phyloP scores from a whole-genome alignment of 2,113 vertebrate species.

The Rhinopomastus cyanomelas region DNA sequence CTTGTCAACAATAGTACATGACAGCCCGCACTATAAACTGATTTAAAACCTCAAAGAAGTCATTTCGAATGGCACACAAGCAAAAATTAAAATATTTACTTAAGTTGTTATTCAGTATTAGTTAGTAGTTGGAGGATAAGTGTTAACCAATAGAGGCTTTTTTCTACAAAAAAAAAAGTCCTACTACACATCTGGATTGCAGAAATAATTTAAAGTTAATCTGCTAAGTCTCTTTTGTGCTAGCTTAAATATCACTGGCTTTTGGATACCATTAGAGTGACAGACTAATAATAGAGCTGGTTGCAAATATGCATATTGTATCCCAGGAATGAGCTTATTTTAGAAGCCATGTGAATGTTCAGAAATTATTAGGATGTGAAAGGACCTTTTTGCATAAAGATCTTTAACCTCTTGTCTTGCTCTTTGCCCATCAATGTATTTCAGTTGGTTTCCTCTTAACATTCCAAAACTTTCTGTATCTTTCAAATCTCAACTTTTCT shows the following conservation, averaged over 20 bases:
- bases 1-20: neutral
- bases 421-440: neutral
- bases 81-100: neutral
- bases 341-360: neutral
- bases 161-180: neutral
- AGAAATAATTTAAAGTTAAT: neutral
- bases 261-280: neutral
- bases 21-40: neutral
- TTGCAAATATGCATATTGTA: neutral
- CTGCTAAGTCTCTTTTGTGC: neutral
- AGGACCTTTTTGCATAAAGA: neutral
- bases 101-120: neutral
- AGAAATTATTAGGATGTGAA: constrained; percentile 1
- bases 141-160: neutral
- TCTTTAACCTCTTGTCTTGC: constrained; percentile 34
- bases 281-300: neutral
- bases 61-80: neutral
- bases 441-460: constrained; percentile 1
- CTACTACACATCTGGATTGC: neutral
- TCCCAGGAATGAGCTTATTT: neutral
- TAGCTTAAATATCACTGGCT: neutral
- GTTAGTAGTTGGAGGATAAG: neutral
- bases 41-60: neutral
- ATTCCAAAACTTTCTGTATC: neutral
- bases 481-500: neutral